phyloP scores from a whole-genome alignment of 2,888 invertebrate species.

The Xestia sexstrigata region DNA sequence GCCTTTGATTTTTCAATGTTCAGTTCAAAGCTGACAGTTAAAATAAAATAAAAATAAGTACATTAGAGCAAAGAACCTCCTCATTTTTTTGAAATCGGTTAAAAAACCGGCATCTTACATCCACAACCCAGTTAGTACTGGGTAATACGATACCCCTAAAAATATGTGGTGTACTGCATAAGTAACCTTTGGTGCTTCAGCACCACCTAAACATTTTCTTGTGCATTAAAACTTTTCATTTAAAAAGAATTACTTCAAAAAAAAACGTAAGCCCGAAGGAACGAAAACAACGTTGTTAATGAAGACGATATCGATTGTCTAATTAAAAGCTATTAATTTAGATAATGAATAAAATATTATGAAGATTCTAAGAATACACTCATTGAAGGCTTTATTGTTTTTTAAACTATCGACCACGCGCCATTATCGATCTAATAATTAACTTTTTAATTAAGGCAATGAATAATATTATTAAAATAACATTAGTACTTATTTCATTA shows the following conservation, averaged over 20 bases:
- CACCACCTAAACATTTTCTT: not conserved
- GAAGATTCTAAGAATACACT: not conserved
- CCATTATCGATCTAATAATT: not conserved
- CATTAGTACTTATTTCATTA: not conserved
- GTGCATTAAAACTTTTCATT: not conserved
- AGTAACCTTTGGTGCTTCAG: not conserved
- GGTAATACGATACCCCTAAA: no score
- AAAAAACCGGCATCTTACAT: no score
- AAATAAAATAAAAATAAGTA: no score
- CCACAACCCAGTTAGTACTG: no score
- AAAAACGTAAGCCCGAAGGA: not conserved
- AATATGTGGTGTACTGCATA: no score
- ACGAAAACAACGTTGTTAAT: not conserved
- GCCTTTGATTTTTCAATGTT: not conserved
- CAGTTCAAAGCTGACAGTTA: not conserved
- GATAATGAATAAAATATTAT: not conserved
- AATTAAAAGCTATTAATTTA: not conserved
- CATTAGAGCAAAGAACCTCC: no score
- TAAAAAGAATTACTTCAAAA: not conserved
- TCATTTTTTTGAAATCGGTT: no score
- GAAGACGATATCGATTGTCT: not conserved
- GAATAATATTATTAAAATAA: not conserved
- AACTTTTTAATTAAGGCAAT: not conserved
- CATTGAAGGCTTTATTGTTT: conserved; percentile 4
- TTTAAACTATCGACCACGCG: not conserved